Evolutionary conservation across 2,888 invertebrate genomes (phyloP).

Genomic region (Lasioglossum zephyrum): DNA sequence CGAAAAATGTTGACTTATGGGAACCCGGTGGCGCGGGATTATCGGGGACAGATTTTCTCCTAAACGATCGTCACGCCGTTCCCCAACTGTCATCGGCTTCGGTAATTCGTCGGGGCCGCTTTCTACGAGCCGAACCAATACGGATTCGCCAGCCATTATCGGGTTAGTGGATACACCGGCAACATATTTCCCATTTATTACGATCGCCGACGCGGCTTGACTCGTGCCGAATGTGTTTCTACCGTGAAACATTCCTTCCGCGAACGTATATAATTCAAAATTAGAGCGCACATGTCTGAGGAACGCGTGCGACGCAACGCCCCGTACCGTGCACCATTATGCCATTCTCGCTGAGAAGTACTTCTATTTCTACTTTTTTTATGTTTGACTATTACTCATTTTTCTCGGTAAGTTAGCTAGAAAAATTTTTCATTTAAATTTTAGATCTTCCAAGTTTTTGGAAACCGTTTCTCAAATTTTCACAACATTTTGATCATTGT

Average conservation of each 20-base stretch:
- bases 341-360: background rate
- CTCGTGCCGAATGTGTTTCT: constrained; percentile 19
- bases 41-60: constrained; percentile 16
- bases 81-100: background rate
- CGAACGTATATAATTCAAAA: constrained; percentile 63
- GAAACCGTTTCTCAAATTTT: too few species aligned
- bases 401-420: background rate
- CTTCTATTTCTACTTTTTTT: background rate
- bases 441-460: background rate
- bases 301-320: constrained; percentile 17
- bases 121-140: constrained; percentile 7
- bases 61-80: constrained; percentile 14
- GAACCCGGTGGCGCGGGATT: background rate
- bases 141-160: constrained; percentile 15
- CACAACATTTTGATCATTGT: too few species aligned
- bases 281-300: constrained; percentile 54
- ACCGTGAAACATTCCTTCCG: constrained; percentile 53
- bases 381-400: background rate
- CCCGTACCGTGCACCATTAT: background rate
- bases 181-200: constrained; percentile 41
- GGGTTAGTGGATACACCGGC: constrained; percentile 34
- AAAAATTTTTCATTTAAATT: too few species aligned
- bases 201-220: background rate
- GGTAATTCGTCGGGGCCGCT: background rate
- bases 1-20: constrained; percentile 10